Evolutionary conservation across 92 coral and sea anemone genomes (phyloP), one percentile per base, ranked within the genome.

Genomic region (Palythoa caribaeorum): DNA sequence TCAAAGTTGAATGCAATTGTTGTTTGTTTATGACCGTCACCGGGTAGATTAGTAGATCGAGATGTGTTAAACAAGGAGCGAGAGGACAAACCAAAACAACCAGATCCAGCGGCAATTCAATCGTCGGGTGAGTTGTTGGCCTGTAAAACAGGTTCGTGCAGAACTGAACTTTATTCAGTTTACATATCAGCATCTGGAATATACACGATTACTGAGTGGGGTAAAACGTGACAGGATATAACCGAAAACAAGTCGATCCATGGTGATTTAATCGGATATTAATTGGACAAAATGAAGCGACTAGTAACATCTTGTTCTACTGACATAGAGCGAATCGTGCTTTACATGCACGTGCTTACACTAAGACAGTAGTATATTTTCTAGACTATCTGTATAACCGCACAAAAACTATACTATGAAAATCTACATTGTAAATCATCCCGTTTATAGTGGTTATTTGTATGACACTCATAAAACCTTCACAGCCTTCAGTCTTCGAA

Each of bases 121-220:
- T 38, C 11, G 17, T 71, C 47, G 75, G 44, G 35, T 70, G 75
- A 70, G 75, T 47, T 35, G 17, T 70, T 37, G 75, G 47, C 47
- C 75, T 35, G 47, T 13, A 70, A 71, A 65, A 17, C 50, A 37
- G 17, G 76, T 50, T 71, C 17, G 48, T 50, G 1, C 76, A 71
- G 76, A 71, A 71, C 47, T 70, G 71, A 65, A 65, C 71, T 36
- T 70, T 70, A 6, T 35, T 28, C 28, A 28, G 28, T 71, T 71
- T 9, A 36, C 19, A 37, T 38, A 38, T 37, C 48, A 71, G 76
- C 76, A 71, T 68, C 73, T 68, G 37, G 76, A 71, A 71, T 71
- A 71, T 36, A 71, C 48, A 71, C 50, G 16, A 71, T 71, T 71
- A 71, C 76, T 71, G 50, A 71, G 73, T 68, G 38, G 37, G 71